phyloP scores from a whole-genome alignment of 2,113 vertebrate species.

The Leucoraja erinaceus region DNA sequence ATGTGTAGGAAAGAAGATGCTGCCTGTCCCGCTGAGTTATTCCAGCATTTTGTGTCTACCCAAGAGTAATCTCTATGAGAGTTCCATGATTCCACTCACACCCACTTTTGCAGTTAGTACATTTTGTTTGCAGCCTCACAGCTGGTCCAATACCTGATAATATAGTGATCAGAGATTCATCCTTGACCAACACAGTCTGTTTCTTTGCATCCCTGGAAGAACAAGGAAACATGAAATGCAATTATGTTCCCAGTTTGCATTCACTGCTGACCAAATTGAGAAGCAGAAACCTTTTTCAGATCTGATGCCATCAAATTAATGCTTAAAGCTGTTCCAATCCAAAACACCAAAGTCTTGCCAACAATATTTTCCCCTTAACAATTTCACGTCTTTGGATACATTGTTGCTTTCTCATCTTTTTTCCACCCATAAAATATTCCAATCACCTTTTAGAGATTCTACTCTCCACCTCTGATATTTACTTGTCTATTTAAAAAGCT shows the following conservation, averaged over 20 bases:
- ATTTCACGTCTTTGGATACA: neutral
- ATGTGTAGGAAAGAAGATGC: too few relatives aligned
- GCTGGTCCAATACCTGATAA: slow-evolving; percentile 67
- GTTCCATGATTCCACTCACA: neutral
- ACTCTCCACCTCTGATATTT: neutral
- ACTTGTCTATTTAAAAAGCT: neutral
- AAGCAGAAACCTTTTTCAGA: too few relatives aligned
- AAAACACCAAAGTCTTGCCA: neutral
- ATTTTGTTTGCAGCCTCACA: neutral
- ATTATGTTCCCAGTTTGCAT: neutral
- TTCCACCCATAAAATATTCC: neutral
- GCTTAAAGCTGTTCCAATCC: too few relatives aligned
- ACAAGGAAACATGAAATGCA: slow-evolving; percentile 13
- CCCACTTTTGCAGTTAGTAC: neutral
- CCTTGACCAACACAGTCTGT: slow-evolving; percentile 78
- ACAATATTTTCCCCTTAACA: neutral
- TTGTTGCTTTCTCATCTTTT: neutral
- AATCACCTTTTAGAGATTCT: too few relatives aligned
- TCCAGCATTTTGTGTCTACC: too few relatives aligned
- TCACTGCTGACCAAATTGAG: too few relatives aligned
- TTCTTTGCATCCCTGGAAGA: slow-evolving; percentile 81
- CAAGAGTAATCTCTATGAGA: neutral
- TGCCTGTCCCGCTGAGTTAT: too few relatives aligned
- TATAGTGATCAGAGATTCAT: slow-evolving; percentile 81
- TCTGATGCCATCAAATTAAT: too few relatives aligned